Conservation (phyloP, 1,140 invertebrate genomes). For the Papilio aristodemus region DNA sequence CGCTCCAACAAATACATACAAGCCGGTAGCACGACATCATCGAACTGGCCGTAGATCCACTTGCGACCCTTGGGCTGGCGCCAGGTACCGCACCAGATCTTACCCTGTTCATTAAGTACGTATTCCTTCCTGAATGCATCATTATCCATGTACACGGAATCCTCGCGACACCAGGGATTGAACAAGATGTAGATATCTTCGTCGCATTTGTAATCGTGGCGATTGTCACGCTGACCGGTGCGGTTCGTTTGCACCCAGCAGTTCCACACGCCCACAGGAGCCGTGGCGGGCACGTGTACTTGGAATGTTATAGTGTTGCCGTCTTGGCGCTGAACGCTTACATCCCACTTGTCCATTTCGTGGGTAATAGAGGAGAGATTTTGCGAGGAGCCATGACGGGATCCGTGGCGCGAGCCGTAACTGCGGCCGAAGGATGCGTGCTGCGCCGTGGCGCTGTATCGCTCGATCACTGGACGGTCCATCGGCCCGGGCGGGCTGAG, state of each 20-base stretch:
- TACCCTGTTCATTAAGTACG: conserved; percentile 87
- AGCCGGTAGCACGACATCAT: conserved; percentile 84
- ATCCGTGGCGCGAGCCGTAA: conserved; percentile 65
- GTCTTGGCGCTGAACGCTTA: conserved; percentile 81
- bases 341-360: conserved; percentile 83
- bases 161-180: conserved; percentile 90
- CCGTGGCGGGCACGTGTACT: conserved; percentile 82
- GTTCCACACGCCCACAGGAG: conserved; percentile 86
- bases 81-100: conserved; percentile 88
- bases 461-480: conserved; percentile 69
- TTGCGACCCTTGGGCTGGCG: conserved; percentile 83
- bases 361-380: conserved; percentile 76
- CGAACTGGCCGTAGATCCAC: conserved; percentile 89
- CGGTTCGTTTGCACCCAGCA: conserved; percentile 83
- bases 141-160: conserved; percentile 85
- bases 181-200: conserved; percentile 87
- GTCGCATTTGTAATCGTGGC: conserved; percentile 81
- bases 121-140: conserved; percentile 85
- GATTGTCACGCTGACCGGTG: conserved; percentile 76
- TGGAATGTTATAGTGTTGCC: conserved; percentile 83
- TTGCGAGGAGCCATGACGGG: conserved; percentile 73
- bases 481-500: conserved; percentile 74
- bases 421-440: conserved; percentile 66
- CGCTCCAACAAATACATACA: conserved; percentile 84
- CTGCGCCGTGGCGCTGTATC: conserved; percentile 61